A percentile compares a stretch with the other conserved stretches of the same genome.
phyloP scores from a whole-genome alignment of 2,113 vertebrate species.

The Microtus richardsoni region DNA sequence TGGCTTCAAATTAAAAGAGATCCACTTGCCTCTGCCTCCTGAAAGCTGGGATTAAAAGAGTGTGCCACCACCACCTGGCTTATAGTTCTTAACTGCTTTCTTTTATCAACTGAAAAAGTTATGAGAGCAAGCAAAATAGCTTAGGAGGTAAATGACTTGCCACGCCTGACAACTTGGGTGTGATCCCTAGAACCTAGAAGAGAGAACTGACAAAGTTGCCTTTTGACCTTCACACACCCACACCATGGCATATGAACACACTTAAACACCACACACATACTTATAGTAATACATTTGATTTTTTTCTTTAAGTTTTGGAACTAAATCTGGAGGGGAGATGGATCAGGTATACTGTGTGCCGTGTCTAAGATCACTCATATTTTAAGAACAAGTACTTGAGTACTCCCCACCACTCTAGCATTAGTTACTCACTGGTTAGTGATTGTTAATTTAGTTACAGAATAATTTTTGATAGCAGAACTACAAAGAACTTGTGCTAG shows the following conservation, averaged over 20 bases:
- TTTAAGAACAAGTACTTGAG: neutral
- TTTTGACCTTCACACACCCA: neutral
- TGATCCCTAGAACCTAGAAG: neutral
- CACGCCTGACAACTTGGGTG: neutral
- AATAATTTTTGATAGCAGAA: constrained; percentile 24
- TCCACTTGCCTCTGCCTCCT: neutral
- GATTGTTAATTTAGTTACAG: neutral
- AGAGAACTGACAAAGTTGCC: neutral
- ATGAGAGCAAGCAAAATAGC: neutral
- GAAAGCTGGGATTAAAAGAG: neutral
- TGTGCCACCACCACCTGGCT: neutral
- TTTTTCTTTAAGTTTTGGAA: neutral
- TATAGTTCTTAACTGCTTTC: neutral
- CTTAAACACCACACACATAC: neutral
- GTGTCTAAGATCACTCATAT: neutral
- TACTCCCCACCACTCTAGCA: neutral
- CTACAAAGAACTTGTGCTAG: neutral
- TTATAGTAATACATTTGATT: neutral
- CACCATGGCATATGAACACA: neutral
- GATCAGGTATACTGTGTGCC: neutral
- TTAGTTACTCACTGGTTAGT: neutral
- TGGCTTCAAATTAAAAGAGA: neutral
- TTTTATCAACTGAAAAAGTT: neutral
- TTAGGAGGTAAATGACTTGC: neutral
- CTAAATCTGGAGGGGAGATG: neutral